A percentile compares a stretch with the other conserved stretches of the same genome.
Conservation (phyloP, 2,113 vertebrate genomes). For the Pollachius pollachius region DNA sequence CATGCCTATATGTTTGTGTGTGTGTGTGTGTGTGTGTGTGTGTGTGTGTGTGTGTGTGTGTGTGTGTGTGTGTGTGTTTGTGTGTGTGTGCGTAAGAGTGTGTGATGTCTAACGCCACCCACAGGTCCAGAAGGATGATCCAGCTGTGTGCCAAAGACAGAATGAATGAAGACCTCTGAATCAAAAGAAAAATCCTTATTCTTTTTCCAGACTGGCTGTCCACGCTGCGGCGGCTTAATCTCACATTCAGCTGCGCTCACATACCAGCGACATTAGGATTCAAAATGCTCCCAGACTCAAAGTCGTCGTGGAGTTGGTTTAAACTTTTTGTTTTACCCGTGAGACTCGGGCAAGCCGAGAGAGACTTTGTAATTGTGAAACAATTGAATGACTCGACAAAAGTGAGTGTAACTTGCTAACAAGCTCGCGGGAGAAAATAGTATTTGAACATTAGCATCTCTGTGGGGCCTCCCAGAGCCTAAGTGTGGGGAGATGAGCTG, state of each 20-base stretch:
- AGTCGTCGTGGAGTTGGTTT: background rate
- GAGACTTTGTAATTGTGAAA: conserved; percentile 46
- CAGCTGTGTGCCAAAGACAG: conserved; percentile 47
- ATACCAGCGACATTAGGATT: conserved; percentile 15
- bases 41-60: conserved; percentile 4
- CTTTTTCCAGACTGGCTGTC: conserved; percentile 38
- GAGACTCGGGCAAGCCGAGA: conserved; percentile 29
- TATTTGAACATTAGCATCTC: conserved; percentile 48
- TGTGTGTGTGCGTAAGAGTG: background rate
- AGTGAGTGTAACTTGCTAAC: conserved; percentile 55
- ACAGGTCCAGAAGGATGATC: conserved; percentile 61
- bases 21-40: background rate
- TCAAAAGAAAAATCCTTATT: conserved; percentile 19
- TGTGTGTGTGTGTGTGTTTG: too few relatives aligned
- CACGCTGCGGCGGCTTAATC: conserved; percentile 23
- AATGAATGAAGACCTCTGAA: conserved; percentile 47
- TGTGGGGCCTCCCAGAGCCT: conserved; percentile 39
- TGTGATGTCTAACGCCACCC: conserved; percentile 24
- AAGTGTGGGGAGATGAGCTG: conserved; percentile 46
- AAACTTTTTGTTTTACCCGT: conserved; percentile 25
- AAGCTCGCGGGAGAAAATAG: conserved; percentile 42
- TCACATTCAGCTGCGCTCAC: conserved; percentile 28
- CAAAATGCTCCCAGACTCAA: conserved; percentile 14
- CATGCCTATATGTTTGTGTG: conserved; percentile 5
- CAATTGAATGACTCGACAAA: conserved; percentile 41